Base-by-base conservation (phyloP, 23 tunicate species). In the Ciona savignyi region DNA sequence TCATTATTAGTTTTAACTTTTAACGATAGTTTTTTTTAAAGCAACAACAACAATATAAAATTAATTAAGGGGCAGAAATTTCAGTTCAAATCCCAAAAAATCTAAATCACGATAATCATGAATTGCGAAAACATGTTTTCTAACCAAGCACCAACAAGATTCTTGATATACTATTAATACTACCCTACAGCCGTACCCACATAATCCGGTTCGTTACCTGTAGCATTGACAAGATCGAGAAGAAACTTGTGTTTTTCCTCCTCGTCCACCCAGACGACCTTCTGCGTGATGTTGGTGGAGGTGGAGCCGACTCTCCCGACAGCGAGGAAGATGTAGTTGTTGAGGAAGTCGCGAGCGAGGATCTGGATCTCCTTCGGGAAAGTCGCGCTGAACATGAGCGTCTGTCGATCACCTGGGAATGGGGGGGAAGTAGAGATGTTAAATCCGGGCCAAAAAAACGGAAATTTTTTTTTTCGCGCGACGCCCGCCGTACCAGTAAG, bases 191-290 rank as follows among this genome's bases (percentile, higher is more conserved):
- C n/a, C n/a, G n/a, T n/a, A n/a, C n/a, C n/a, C n/a, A n/a, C n/a
- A n/a, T n/a, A n/a, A n/a, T n/a, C n/a, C n/a, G 42, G 28, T 63
- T 33, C 25, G 26, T 6, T 34, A 84, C 90, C 97, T 25, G 99
- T 95, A 4, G 99, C 99, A 65, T 89, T 91, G 83, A 95, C 70
- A 25, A 95, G 83, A 63, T 95, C 99, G 35, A 91, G 79, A 0
- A 95, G 85, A 62, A 95, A 95, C 71, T 95, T 88, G 80, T 89
- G 95, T 62, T 95, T 95, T 32, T 95, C 99, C 23, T 88, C 84
- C 48, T 95, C 99, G 62, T 95, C 99, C 29, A 95, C 99, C 99
- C 99, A 95, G 48, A 95, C 93, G 11, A 95, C 99, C 73, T 95
- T 95, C 62, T 95, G 99, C 6, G 99, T 95, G 81, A 95, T 95